Base-by-base conservation (phyloP, 1,140 invertebrate genomes). In the Ceratina calcarata region DNA sequence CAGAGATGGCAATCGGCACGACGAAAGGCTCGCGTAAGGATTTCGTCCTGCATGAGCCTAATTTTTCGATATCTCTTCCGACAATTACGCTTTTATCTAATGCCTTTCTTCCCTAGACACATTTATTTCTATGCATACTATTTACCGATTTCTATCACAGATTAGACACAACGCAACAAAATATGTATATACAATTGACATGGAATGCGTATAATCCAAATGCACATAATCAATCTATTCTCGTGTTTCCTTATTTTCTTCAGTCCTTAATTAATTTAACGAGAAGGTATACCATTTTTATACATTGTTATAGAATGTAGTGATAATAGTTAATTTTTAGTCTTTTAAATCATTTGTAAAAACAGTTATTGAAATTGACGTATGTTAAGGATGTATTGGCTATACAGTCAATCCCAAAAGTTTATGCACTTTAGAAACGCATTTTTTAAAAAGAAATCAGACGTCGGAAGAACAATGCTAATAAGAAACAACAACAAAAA, bases 1-100 rank as follows among this genome's bases (percentile, higher is more conserved):
- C 91, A 93, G 75, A 90, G 91, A 80, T 93, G 92, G 92, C 92
- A 93, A 82, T 93, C 92, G 24, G 91, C 91, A 65, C 87, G 92
- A 20, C 89, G 91, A 68, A 93, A 93, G 87, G 92, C 92, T 88
- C 92, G 91, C 78, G 92, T 93, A 93, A 93, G 92, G 87, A 89
- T 86, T 70, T 66, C 18, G 32, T 85, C 80, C 62, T 80, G 85
- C 84, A 88, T 87, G 86, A 85, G 78, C 72, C 82, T 57, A 78
- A 15, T 72, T 24, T 67, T 22, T 49, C 51, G 3, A 69, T 51
- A 20, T 3, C 13, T 13, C 6, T 49, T n/a, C 2, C 12, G 20
- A n/a, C 61, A 37, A 2, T 15, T 13, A 37, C 12, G n/a, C 37
- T 74, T 67, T 20, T 16, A 73, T 66, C 7, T 57, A 0, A 53